A percentile compares a stretch with the other conserved stretches of the same genome.
Conservation (phyloP, 1,140 invertebrate genomes). For the Pristionchus pacificus region DNA sequence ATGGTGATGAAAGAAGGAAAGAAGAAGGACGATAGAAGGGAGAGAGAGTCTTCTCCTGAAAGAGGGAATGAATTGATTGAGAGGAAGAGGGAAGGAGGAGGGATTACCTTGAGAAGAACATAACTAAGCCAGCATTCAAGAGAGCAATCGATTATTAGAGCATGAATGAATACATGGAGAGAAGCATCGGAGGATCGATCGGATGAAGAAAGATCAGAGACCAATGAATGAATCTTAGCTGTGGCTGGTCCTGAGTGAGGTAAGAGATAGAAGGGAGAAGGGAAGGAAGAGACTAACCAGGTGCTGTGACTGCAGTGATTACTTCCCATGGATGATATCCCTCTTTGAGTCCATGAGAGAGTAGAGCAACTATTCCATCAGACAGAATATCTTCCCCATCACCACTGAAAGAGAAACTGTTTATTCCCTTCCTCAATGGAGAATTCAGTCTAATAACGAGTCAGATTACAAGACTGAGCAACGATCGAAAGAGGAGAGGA, state of each 20-base stretch:
- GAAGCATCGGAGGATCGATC: constrained; percentile 54
- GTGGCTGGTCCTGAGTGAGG: constrained; percentile 41
- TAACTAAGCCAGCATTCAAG: constrained; percentile 51
- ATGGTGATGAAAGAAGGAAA: constrained; percentile 46
- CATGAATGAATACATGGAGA: constrained; percentile 19
- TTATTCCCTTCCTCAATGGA: background rate
- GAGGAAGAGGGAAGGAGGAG: background rate
- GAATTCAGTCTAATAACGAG: background rate
- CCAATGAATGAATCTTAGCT: constrained; percentile 39
- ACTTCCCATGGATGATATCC: constrained; percentile 42
- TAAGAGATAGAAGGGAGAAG: background rate
- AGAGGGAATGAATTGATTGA: background rate
- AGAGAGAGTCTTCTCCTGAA: constrained; percentile 37
- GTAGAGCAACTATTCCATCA: constrained; percentile 37
- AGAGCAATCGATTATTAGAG: constrained; percentile 29
- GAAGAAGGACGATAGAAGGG: constrained; percentile 43
- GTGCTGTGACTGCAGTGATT: constrained; percentile 43
- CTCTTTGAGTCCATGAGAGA: constrained; percentile 43
- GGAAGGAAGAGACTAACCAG: constrained; percentile 12
- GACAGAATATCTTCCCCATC: constrained; percentile 26
- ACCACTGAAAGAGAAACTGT: constrained; percentile 5
- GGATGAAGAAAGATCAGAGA: constrained; percentile 42
- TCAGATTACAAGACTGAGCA: background rate
- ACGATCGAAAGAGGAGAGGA: too few species aligned
- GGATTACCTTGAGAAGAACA: constrained; percentile 48